phyloP scores from a whole-genome alignment of 2,113 vertebrate species.

The Bujurquina vittata region DNA sequence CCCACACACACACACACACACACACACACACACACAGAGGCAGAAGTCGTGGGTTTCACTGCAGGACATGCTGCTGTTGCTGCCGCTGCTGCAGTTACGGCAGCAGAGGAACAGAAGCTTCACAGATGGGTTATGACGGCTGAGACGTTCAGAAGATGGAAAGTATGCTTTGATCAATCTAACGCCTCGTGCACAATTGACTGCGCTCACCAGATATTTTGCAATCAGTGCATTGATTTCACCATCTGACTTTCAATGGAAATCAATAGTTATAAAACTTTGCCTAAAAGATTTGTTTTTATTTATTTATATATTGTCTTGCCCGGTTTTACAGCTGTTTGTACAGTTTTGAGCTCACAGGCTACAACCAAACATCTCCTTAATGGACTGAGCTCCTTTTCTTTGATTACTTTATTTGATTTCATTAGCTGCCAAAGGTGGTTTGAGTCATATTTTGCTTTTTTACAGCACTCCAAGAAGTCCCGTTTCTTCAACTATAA shows the following conservation, averaged over 20 bases:
- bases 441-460: no score
- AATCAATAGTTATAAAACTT: constrained; percentile 59
- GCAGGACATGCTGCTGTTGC: constrained; percentile 17
- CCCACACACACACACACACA: neutral
- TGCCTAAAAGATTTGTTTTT: constrained; percentile 17
- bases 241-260: constrained; percentile 31
- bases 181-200: constrained; percentile 13
- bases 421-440: neutral
- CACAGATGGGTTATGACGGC: neutral
- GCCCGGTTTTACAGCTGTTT: constrained; percentile 26
- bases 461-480: no score
- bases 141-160: constrained; percentile 4
- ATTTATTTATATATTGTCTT: constrained; percentile 21
- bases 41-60: constrained; percentile 35
- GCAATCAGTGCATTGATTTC: constrained; percentile 40
- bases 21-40: neutral
- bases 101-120: neutral
- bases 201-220: constrained; percentile 29
- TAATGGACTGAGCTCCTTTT: neutral
- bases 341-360: constrained; percentile 1
- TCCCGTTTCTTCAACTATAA: neutral
- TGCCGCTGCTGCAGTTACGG: neutral
- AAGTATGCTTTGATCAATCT: constrained; percentile 41
- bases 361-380: neutral
- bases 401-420: neutral